Base-by-base conservation (phyloP, 1,140 invertebrate species). In the Dreissena rostriformis region DNA sequence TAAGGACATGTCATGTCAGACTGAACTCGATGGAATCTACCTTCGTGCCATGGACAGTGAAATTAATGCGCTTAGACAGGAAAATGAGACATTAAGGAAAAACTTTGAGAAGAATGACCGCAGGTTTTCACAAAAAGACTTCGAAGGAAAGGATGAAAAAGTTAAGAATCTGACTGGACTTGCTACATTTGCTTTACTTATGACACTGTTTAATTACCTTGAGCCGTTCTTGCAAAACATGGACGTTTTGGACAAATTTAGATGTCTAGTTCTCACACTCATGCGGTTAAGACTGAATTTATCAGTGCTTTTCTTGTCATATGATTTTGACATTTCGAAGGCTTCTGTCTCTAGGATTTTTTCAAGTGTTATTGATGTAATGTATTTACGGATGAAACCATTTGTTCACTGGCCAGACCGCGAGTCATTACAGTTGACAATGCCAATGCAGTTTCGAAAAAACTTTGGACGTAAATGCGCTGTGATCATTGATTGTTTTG, bases 401-500 rank as follows among this genome's bases (percentile, higher is more conserved):
- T 28, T 86, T 53, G 52, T 88, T 24, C 71, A 63, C 11, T 88
- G 82, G 85, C 87, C 82, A 39, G 87, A 82, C 28, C 24, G 79
- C 12, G 79, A 88, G 49, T 26, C 49, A 12, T 51, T 88, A 39
- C n/a, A 28, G 39, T 55, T 57, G 53, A 82, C 53, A 11, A 88
- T 85, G 82, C 85, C 79, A n/a, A 70, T 78, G 57, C n/a, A 85
- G 24, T 88, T 88, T 63, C 63, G 71, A 22, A 68, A 78, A 71
- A 12, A 81, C 26, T 83, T 88, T 85, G 85, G 79, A 15, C 74
- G 70, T 4, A 73, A 65, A 51, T 75, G 86, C 52, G 82, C 77
- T 22, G 82, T 85, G 11, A 87, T 87, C 52, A 84, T 88, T 22
- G 85, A 88, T 39, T 86, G 81, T 75, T 88, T 88, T 82, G 85